Evolutionary conservation across 2,113 vertebrate genomes (phyloP), one percentile per base, ranked within the genome.

Genomic region (Clinocottus analis): DNA sequence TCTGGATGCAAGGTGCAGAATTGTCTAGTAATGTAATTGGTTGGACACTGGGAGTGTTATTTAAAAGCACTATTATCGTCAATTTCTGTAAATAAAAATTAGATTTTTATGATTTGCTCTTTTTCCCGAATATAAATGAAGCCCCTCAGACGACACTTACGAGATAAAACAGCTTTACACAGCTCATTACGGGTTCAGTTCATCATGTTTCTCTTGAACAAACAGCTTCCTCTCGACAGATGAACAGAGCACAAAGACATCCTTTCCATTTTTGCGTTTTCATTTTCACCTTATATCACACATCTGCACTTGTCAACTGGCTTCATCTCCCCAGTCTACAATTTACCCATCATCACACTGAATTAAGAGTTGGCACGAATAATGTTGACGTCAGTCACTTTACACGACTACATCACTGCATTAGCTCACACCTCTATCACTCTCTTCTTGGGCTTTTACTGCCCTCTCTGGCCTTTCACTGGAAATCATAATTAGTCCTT

Each of bases 401-500:
- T 72, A 86, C 55, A 80, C n/a, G n/a, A n/a, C 84, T 92, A 85
- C 92, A 90, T 90, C 83, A 86, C 53, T 69, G 60, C 79, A 84
- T 84, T 74, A 84, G 43, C 71, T 59, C 63, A 49, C 62, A 63
- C 51, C 59, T 49, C 55, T 72, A 72, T 82, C 66, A 41, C 68
- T 58, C 72, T 62, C 33, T 33, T 68, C 79, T 72, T 58, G 25
- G 73, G 75, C 66, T 73, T 67, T 86, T 79, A 87, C 74, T 47
- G 77, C 72, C 75, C 85, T 82, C 73, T 77, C 61, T 65, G 60
- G 78, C 51, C 72, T 82, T 90, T 87, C 76, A 92, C 59, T 80
- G 45, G 69, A 87, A 88, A 76, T 85, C 79, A 90, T 92, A 94
- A 94, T 93, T 93, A 93, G 73, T 80, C 79, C 80, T 88, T 93